Conservation (phyloP, 2,797 vertebrate genomes). For the Ctenochaetus hawaiiensis region DNA sequence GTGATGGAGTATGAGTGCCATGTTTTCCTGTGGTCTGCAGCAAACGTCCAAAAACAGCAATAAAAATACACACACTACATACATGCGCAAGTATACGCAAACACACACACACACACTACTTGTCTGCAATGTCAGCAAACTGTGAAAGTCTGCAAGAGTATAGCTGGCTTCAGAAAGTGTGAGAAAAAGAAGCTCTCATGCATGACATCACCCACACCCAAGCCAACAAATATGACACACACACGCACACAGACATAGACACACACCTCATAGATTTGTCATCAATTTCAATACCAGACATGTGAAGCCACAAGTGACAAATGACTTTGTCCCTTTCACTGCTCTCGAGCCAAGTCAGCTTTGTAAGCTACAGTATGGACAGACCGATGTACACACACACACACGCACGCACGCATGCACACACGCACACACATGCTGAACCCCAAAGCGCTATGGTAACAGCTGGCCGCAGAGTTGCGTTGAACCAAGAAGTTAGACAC, state of each 20-base stretch:
- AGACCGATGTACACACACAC: constrained; percentile 27
- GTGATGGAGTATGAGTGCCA: constrained; percentile 42
- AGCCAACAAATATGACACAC: constrained; percentile 59
- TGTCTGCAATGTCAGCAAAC: constrained; percentile 67
- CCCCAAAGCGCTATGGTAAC: constrained; percentile 63
- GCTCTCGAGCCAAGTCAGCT: constrained; percentile 14
- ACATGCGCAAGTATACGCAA: constrained; percentile 34
- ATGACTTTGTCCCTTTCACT: constrained; percentile 66
- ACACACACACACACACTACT: constrained; percentile 34
- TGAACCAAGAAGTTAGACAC: constrained; percentile 63
- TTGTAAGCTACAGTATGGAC: background rate
- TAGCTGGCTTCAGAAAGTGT: constrained; percentile 47
- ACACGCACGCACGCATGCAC: constrained; percentile 19
- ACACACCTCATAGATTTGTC: constrained; percentile 70
- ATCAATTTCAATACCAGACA: constrained; percentile 75
- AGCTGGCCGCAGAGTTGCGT: constrained; percentile 62
- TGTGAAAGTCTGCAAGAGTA: constrained; percentile 57
- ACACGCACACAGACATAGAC: constrained; percentile 39
- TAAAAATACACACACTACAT: constrained; percentile 40
- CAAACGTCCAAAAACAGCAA: constrained; percentile 60
- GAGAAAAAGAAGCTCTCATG: constrained; percentile 60
- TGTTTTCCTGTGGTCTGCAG: constrained; percentile 61
- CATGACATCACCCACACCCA: constrained; percentile 70
- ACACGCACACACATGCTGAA: constrained; percentile 17
- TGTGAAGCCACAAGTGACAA: constrained; percentile 78